Evolutionary conservation across 2,888 invertebrate genomes (phyloP), one percentile per base, ranked within the genome.

Genomic region (Drosophila borealis): DNA sequence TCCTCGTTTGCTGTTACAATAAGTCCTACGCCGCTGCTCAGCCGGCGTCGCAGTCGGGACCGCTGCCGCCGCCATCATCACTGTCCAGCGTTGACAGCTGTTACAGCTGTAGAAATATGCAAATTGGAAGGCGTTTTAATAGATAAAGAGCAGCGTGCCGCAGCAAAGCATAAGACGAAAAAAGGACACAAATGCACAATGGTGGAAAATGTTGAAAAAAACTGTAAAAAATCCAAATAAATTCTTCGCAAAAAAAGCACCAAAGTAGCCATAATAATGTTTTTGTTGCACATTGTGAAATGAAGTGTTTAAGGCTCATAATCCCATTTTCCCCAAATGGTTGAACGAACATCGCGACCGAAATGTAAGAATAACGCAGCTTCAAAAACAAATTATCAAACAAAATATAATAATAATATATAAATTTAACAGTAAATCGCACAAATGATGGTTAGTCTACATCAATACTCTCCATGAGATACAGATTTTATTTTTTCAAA

Each of bases 61-160:
- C 25, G 17, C 3, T 41, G 64, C 45, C 53, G 37, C 9, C 39
- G 50, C 56, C 64, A 76, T 61, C 71, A 68, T 66, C 63, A 57
- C 66, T 79, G 83, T 82, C 86, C 80, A 76, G 83, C 81, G 85
- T 87, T 85, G 89, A 85, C 85, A 85, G 85, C 89, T 85, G 85
- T 71, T 89, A 82, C 89, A 88, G 87, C 89, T 81, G 89, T 84
- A 84, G 81, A 81, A 82, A 87, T 89, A 88, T 88, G 89, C 88
- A 89, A 88, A 88, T 89, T 88, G 78, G 89, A 82, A 78, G 89
- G 82, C 85, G 85, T 89, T 84, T 87, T 89, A 89, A 87, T 89
- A 89, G 89, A 87, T 78, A 85, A 86, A 86, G 85, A 81, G 84
- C 84, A 86, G 74, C 82, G 86, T 80, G 82, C 86, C 84, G 69